These are phyloP conservation scores for Lepidothrix coronata DNA, from an alignment of 2,113 vertebrate genomes.

Conservation along the genomic window DNA sequence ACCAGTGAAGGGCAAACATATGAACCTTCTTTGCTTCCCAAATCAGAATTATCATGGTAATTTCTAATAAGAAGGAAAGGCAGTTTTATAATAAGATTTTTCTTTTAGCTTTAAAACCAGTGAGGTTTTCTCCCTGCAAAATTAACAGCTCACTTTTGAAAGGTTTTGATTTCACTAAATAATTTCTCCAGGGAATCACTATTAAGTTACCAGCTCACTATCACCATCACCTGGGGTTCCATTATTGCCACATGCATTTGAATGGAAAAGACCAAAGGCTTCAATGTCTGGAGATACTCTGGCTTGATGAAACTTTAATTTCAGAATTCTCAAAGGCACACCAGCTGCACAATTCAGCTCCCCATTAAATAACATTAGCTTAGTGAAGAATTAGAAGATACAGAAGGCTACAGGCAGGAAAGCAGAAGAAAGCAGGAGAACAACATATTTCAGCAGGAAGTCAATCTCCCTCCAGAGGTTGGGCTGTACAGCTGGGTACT, in stretches of 20 bases:
- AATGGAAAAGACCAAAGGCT: neutral
- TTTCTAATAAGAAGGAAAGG: neutral
- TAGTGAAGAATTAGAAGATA: neutral
- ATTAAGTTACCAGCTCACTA: neutral
- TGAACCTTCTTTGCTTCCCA: neutral
- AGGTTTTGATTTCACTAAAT: neutral
- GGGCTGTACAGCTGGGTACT: neutral
- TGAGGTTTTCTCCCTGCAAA: neutral
- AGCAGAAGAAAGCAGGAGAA: neutral
- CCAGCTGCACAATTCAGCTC: neutral
- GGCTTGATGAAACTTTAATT: neutral
- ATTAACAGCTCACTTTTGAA: neutral
- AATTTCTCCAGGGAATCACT: neutral
- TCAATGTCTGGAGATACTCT: neutral
- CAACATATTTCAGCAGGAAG: neutral
- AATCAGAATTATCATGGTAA: neutral
- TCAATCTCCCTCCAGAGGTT: neutral
- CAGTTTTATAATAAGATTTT: neutral
- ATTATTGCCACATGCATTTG: neutral
- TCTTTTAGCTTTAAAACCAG: neutral
- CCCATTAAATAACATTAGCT: neutral
- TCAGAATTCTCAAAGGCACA: neutral
- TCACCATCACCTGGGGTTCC: neutral
- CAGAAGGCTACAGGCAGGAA: neutral
- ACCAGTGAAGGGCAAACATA: neutral